These are phyloP conservation scores for Drosophila prostipennis DNA, from an alignment of 2,888 invertebrate genomes.

Conservation along the genomic window DNA sequence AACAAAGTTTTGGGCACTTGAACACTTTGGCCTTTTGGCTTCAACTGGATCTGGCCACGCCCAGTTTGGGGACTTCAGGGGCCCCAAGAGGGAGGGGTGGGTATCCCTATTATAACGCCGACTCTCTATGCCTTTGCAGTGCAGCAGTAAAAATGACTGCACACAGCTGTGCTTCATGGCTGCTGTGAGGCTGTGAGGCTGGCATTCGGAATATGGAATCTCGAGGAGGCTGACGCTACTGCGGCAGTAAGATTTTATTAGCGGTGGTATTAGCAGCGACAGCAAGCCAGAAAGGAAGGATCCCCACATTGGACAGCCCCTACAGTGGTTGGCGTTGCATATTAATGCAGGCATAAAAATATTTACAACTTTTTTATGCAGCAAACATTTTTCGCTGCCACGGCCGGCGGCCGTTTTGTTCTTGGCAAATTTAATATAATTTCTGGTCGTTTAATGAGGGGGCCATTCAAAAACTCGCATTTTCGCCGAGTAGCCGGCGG, in stretches of 20 bases:
- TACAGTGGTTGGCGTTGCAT: conserved; percentile 77
- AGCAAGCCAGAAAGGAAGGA: conserved; percentile 33
- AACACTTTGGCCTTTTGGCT: conserved; percentile 30
- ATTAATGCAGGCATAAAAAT: conserved; percentile 80
- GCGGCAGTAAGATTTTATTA: conserved; percentile 80
- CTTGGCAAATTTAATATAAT: conserved; percentile 76
- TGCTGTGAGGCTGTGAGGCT: conserved; percentile 30
- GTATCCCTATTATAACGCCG: conserved; percentile 11
- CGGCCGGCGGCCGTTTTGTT: conserved; percentile 15
- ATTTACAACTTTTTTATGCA: conserved; percentile 79
- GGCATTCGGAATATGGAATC: conserved; percentile 1
- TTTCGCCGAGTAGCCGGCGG: conserved; percentile 43
- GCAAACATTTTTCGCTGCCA: conserved; percentile 9
- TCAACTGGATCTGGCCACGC: conserved; percentile 32
- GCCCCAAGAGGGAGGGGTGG: background rate
- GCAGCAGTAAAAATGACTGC: conserved; percentile 80
- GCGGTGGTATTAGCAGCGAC: conserved; percentile 80
- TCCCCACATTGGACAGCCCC: conserved; percentile 3
- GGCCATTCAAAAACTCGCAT: conserved; percentile 66
- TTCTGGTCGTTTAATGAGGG: conserved; percentile 77
- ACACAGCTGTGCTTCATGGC: conserved; percentile 80
- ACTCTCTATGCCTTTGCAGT: conserved; percentile 35
- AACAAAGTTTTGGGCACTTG: conserved; percentile 28
- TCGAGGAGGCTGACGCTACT: conserved; percentile 41
- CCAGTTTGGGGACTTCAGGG: background rate